phyloP scores from a whole-genome alignment of 2,797 vertebrate genomes.

The Siniperca obscura region DNA sequence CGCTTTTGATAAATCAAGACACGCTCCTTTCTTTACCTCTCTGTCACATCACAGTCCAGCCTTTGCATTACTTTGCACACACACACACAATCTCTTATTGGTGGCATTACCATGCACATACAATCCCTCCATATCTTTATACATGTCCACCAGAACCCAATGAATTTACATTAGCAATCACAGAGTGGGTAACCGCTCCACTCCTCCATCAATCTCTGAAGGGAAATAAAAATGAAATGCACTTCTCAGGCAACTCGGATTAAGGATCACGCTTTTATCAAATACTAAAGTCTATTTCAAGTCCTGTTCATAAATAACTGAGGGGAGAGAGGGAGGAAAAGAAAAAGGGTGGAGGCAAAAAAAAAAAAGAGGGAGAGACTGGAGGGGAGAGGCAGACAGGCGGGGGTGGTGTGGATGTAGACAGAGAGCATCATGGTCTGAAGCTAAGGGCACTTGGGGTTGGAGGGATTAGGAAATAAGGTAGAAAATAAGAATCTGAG shows the following conservation, averaged over 20 bases:
- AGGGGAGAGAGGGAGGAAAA: conserved; percentile 59
- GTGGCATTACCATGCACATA: conserved; percentile 48
- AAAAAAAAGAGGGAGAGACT: conserved; percentile 20
- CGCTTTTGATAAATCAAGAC: conserved; percentile 46
- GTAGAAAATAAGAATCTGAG: conserved; percentile 60
- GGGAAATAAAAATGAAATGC: conserved; percentile 84
- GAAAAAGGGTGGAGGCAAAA: conserved; percentile 47
- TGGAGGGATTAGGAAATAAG: conserved; percentile 62
- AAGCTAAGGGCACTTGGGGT: conserved; percentile 61
- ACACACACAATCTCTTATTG: conserved; percentile 36
- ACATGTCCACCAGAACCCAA: conserved; percentile 69
- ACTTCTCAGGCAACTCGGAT: conserved; percentile 82
- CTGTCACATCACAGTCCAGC: conserved; percentile 14
- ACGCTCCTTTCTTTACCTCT: not conserved
- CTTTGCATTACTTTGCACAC: conserved; percentile 23
- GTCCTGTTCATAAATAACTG: conserved; percentile 84
- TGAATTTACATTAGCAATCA: conserved; percentile 82
- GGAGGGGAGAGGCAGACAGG: conserved; percentile 37
- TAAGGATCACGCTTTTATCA: conserved; percentile 84
- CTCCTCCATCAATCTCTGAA: conserved; percentile 78
- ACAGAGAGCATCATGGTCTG: conserved; percentile 55
- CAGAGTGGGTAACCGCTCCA: conserved; percentile 66
- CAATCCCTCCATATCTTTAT: conserved; percentile 63
- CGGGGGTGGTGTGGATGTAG: conserved; percentile 45
- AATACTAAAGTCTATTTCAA: conserved; percentile 85